Evolutionary conservation across 2,888 invertebrate genomes (phyloP).

Genomic region (Epistrophe grossulariae): DNA sequence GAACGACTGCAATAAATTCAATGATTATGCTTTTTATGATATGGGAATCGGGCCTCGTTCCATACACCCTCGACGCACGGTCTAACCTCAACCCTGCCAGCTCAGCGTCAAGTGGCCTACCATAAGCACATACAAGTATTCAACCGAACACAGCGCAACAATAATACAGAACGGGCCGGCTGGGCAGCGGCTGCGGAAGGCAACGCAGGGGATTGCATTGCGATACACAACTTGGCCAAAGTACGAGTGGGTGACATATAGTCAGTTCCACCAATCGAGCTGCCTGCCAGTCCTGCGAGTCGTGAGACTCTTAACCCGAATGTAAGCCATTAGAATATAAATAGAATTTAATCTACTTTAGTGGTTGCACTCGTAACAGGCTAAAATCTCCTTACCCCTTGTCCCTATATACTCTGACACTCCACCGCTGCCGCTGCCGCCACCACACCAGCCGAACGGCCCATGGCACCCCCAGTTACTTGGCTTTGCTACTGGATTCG

Average conservation of each 20-base stretch:
- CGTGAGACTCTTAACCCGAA: slow-evolving; percentile 72
- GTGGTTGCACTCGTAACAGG: slow-evolving; percentile 69
- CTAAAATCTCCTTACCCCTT: slow-evolving; percentile 17
- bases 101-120: slow-evolving; percentile 57
- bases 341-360: slow-evolving; percentile 74
- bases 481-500: slow-evolving; percentile 27
- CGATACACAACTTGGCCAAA: slow-evolving; percentile 44
- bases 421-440: not conserved
- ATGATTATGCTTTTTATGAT: slow-evolving; percentile 73
- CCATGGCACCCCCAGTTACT: slow-evolving; percentile 1
- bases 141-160: not conserved
- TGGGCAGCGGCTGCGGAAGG: not conserved
- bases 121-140: slow-evolving; percentile 7
- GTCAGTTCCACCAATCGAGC: slow-evolving; percentile 64
- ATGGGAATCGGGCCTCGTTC: slow-evolving; percentile 46
- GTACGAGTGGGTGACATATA: slow-evolving; percentile 68
- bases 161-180: not conserved
- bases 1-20: slow-evolving; percentile 73
- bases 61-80: slow-evolving; percentile 8
- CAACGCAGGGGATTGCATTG: slow-evolving; percentile 61
- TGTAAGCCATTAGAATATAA: slow-evolving; percentile 75
- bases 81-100: slow-evolving; percentile 57
- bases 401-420: not conserved
- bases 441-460: not conserved
- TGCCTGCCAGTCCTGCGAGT: slow-evolving; percentile 43